These are phyloP conservation scores for Onchidella celtica DNA, from an alignment of 2,888 invertebrate genomes.

Conservation along the genomic window DNA sequence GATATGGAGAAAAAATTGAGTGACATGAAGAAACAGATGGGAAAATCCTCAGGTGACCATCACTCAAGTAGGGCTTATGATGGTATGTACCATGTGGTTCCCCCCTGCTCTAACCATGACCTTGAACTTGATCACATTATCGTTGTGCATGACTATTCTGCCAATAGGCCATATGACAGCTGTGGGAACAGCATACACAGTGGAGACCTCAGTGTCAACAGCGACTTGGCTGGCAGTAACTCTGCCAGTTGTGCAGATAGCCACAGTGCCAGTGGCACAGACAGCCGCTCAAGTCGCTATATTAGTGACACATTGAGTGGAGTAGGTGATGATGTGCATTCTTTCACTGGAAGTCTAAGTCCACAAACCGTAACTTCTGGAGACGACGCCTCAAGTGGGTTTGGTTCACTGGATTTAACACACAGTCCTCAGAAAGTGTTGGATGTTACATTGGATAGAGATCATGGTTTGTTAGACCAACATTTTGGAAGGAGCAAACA, in stretches of 20 bases:
- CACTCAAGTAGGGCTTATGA: constrained; percentile 57
- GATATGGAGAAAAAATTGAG: constrained; percentile 80
- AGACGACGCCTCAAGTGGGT: background rate
- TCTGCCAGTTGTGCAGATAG: constrained; percentile 18
- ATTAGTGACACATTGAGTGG: background rate
- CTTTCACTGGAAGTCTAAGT: constrained; percentile 1
- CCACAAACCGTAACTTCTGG: background rate
- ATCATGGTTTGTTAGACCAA: background rate
- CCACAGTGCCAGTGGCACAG: background rate
- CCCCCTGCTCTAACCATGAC: constrained; percentile 59
- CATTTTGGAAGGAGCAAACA: background rate
- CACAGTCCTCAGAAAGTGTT: background rate
- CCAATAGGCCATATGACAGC: constrained; percentile 23
- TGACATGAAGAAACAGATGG: constrained; percentile 68
- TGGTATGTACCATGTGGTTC: constrained; percentile 68
- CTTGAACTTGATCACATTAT: constrained; percentile 51
- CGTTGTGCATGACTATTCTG: constrained; percentile 17
- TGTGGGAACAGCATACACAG: constrained; percentile 25
- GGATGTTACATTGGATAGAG: background rate
- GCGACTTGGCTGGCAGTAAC: background rate
- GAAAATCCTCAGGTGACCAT: constrained; percentile 32
- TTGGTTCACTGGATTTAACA: background rate
- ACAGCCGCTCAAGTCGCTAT: background rate
- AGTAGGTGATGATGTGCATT: background rate
- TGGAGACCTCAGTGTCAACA: constrained; percentile 17